phyloP scores from a whole-genome alignment of 2,113 vertebrate genomes.

The Copsychus sechellarum region DNA sequence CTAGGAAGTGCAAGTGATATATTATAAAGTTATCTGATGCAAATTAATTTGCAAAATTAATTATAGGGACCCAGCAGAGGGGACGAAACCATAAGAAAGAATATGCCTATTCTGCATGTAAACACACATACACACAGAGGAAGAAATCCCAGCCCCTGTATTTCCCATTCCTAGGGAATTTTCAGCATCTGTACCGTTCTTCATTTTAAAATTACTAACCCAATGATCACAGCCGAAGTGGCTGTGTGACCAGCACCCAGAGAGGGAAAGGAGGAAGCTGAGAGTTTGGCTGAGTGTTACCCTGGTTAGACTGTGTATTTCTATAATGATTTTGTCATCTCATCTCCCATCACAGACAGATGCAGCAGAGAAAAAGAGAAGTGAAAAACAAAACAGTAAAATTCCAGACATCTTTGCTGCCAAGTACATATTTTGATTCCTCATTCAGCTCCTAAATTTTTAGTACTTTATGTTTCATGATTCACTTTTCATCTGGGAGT shows the following conservation, averaged over 20 bases:
- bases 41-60: neutral
- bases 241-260: neutral
- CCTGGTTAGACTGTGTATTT: neutral
- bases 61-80: neutral
- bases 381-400: neutral
- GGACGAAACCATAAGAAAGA: neutral
- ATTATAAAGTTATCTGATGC: neutral
- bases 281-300: neutral
- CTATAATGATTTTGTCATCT: neutral
- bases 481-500: neutral
- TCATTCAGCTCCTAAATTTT: neutral
- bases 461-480: conserved; percentile 1
- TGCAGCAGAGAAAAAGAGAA: neutral
- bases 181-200: neutral
- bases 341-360: neutral
- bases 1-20: neutral
- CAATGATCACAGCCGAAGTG: neutral
- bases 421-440: neutral
- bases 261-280: neutral
- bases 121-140: neutral
- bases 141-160: neutral
- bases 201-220: neutral
- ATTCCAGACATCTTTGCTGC: neutral
- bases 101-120: neutral
- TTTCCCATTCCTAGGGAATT: neutral